Percentiles rank a stretch among this genome's conserved stretches.
phyloP scores from a whole-genome alignment of 2,888 invertebrate genomes.

The Ommatoiulus sabulosus region DNA sequence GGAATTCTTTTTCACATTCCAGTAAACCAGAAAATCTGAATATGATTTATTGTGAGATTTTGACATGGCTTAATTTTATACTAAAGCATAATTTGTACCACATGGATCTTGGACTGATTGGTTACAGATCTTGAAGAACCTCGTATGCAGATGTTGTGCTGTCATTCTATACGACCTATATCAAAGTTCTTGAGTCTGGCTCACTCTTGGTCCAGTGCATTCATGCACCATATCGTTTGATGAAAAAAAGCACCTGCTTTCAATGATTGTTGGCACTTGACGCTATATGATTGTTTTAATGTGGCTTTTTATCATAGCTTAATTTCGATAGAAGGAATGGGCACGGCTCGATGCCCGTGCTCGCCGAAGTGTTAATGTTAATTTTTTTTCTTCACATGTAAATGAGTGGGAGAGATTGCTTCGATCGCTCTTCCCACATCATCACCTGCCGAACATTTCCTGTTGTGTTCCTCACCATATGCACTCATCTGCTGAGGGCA shows the following conservation, averaged over 20 bases:
- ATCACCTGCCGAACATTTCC: slow-evolving; percentile 11
- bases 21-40: too few species aligned
- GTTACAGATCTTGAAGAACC: too few species aligned
- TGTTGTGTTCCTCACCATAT: not conserved
- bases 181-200: not conserved
- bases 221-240: not conserved
- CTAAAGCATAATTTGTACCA: too few species aligned
- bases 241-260: not conserved
- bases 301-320: not conserved
- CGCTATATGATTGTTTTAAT: not conserved
- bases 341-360: not conserved
- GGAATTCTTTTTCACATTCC: too few species aligned
- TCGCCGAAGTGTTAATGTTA: not conserved
- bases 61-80: too few species aligned
- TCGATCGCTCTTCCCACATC: slow-evolving; percentile 19
- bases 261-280: not conserved
- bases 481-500: not conserved
- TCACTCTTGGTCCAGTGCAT: not conserved
- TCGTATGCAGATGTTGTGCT: too few species aligned
- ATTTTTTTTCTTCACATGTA: not conserved
- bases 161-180: too few species aligned
- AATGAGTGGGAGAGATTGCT: not conserved
- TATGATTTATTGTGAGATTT: too few species aligned
- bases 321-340: slow-evolving; percentile 3
- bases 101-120: too few species aligned